phyloP scores from a whole-genome alignment of 1,140 invertebrate genomes.

The Drosophila kurseongensis region DNA sequence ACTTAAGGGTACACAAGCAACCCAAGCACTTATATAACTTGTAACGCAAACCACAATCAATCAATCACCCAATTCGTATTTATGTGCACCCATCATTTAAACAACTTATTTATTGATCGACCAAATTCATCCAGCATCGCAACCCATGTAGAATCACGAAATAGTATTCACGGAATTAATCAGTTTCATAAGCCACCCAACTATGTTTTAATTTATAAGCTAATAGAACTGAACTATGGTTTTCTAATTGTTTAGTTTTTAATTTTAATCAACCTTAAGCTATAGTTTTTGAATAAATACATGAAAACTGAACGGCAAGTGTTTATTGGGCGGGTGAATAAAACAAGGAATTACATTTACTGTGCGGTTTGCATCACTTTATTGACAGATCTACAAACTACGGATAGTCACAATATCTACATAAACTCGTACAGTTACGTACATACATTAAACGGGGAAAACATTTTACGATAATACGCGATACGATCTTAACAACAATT shows the following conservation, averaged over 20 bases:
- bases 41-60: slow-evolving; percentile 16
- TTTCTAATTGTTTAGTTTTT: slow-evolving; percentile 44
- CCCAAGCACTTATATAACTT: slow-evolving; percentile 4
- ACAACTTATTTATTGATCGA: slow-evolving; percentile 73
- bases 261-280: slow-evolving; percentile 39
- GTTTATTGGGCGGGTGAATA: slow-evolving; percentile 1
- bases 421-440: slow-evolving; percentile 61
- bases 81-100: slow-evolving; percentile 56
- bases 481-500: slow-evolving; percentile 59
- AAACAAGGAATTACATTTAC: not conserved
- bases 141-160: slow-evolving; percentile 23
- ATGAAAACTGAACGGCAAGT: slow-evolving; percentile 19
- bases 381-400: slow-evolving; percentile 61
- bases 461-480: slow-evolving; percentile 33
- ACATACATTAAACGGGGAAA: slow-evolving; percentile 41
- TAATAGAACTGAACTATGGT: slow-evolving; percentile 73
- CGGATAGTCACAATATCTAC: slow-evolving; percentile 58
- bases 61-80: slow-evolving; percentile 54
- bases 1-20: slow-evolving; percentile 52
- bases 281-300: slow-evolving; percentile 72
- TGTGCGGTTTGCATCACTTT: slow-evolving; percentile 46
- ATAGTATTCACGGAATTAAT: slow-evolving; percentile 68
- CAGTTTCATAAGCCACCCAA: slow-evolving; percentile 46
- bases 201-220: slow-evolving; percentile 66
- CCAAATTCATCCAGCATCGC: slow-evolving; percentile 46